phyloP scores from a whole-genome alignment of 2,888 invertebrate species.

The Rhingia rostrata region DNA sequence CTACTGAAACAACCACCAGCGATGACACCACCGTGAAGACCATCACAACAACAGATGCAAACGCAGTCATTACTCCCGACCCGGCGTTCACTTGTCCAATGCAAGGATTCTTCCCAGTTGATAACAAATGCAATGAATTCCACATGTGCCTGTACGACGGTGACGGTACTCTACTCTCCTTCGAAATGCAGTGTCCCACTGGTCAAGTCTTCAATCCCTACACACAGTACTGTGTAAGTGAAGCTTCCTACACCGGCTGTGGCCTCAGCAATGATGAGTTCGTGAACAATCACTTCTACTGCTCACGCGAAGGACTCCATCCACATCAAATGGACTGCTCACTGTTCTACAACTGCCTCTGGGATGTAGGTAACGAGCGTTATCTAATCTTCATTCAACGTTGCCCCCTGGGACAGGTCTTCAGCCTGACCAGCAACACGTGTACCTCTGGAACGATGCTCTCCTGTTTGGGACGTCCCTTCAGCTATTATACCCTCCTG shows the following conservation, averaged over 20 bases:
- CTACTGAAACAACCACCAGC: neutral
- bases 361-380: conserved; percentile 45
- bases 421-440: conserved; percentile 43
- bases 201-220: conserved; percentile 76
- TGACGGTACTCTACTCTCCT: conserved; percentile 6
- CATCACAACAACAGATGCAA: conserved; percentile 44
- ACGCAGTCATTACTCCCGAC: conserved; percentile 37
- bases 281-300: conserved; percentile 37
- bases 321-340: conserved; percentile 65
- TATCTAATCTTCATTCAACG: conserved; percentile 43
- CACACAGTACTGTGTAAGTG: conserved; percentile 65
- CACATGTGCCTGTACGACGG: conserved; percentile 72
- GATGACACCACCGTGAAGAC: neutral
- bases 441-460: conserved; percentile 38
- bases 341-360: conserved; percentile 60
- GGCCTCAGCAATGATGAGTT: conserved; percentile 1
- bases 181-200: conserved; percentile 72
- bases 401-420: conserved; percentile 50
- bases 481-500: conserved; percentile 29
- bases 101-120: conserved; percentile 76
- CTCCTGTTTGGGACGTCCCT: conserved; percentile 48
- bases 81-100: conserved; percentile 74
- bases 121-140: conserved; percentile 75
- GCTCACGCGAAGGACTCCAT: conserved; percentile 56
- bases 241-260: conserved; percentile 69